Evolutionary conservation across 2,888 invertebrate genomes (phyloP), one percentile per base, ranked within the genome.

Genomic region (Baccha elongata): DNA sequence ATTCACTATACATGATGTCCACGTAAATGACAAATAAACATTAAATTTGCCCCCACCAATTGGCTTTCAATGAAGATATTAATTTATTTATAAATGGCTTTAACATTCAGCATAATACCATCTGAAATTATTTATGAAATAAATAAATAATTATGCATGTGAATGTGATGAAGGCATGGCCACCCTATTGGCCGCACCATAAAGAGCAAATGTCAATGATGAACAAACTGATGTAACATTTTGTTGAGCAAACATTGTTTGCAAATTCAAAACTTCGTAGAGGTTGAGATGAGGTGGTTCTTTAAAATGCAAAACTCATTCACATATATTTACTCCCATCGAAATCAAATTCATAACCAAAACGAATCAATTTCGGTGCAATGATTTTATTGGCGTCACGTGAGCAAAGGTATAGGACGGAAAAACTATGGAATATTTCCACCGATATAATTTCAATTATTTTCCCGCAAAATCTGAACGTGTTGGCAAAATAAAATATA

Each of bases 341-440:
- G 1, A 23, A 55, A 48, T 48, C 21, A 35, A 65, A 19, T 46
- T 42, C 21, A 15, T 13, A 17, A 42, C 40, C 17, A 53, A 32
- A 78, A 55, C 44, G 60, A 79, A 73, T 79, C 60, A 67, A 67
- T 72, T 72, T 73, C 26, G 42, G 6, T 71, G 50, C 3, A 46
- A 23, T 58, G 26, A 69, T 17, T 50, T 40, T 40, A 46, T 13
- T 37, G 40, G 13, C 11, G 23, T 26, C 29, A 7, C 8, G 50
- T 44, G 10, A 8, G 21, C n/a, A n/a, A n/a, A n/a, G n/a, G n/a
- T n/a, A 23, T n/a, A 5, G 8, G n/a, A 23, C 13, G 17, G 11
- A 44, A 13, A 32, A 52, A 52, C 32, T 52, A 52, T 52, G 11
- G 10, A 44, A 44, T 19, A 7, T 42, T 73, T 21, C 48, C 60